Conservation (phyloP, 2,113 vertebrate species). For the Lota lota region DNA sequence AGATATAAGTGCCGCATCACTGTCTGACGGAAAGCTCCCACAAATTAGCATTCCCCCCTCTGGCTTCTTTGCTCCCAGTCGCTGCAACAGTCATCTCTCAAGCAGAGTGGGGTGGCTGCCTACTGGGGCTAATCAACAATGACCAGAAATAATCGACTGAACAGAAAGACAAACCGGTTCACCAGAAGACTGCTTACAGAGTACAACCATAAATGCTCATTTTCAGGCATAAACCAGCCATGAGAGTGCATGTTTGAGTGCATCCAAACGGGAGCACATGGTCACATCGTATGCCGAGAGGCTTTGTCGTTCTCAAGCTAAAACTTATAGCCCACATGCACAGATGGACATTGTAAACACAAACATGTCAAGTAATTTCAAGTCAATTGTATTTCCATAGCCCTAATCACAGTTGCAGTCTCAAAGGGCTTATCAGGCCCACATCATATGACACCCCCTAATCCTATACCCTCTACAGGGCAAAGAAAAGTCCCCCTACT, state of each 20-base stretch:
- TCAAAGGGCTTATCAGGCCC: too few species aligned
- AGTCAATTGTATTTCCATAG: too few species aligned
- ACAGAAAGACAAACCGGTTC: slow-evolving; percentile 29
- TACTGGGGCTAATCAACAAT: slow-evolving; percentile 46
- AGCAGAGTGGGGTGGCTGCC: slow-evolving; percentile 35
- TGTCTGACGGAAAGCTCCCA: slow-evolving; percentile 50
- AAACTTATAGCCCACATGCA: not conserved
- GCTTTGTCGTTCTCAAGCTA: too few species aligned
- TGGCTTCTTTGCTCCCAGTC: slow-evolving; percentile 18
- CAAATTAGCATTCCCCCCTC: slow-evolving; percentile 39
- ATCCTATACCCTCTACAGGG: too few species aligned
- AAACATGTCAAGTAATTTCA: too few species aligned
- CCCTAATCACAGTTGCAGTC: too few species aligned
- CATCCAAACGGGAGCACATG: not conserved
- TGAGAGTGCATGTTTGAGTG: not conserved
- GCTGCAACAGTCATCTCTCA: slow-evolving; percentile 28
- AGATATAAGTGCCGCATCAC: slow-evolving; percentile 66
- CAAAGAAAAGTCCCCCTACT: too few species aligned
- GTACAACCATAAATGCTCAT: too few species aligned
- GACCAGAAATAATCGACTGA: slow-evolving; percentile 41
- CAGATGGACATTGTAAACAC: not conserved
- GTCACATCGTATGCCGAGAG: not conserved
- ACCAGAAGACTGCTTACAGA: slow-evolving; percentile 1
- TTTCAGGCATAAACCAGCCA: too few species aligned
- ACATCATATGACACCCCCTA: too few species aligned